phyloP scores from a whole-genome alignment of 35 echinoderm and acorn worm species.

The Diadema setosum region DNA sequence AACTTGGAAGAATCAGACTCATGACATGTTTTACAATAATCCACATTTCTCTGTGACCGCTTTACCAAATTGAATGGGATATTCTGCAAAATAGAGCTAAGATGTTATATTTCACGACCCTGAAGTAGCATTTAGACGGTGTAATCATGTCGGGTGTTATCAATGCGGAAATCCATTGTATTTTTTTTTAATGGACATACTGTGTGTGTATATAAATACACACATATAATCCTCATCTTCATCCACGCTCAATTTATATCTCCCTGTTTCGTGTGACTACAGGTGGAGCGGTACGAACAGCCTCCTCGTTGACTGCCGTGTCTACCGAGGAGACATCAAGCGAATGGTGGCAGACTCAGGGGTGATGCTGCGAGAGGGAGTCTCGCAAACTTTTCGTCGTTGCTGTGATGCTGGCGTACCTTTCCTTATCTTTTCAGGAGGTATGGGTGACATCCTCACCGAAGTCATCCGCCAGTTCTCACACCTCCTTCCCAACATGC shows the following conservation, averaged over 20 bases:
- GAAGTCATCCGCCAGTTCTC: constrained; percentile 61
- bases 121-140: too few species aligned
- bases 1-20: too few species aligned
- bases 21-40: too few species aligned
- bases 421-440: constrained; percentile 83
- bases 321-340: not conserved
- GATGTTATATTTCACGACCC: too few species aligned
- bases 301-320: constrained; percentile 10
- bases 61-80: too few species aligned
- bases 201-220: not conserved
- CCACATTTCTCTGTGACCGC: too few species aligned
- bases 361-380: constrained; percentile 53
- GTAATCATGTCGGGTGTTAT: too few species aligned
- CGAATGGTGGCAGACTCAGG: constrained; percentile 42
- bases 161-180: too few species aligned
- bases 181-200: not conserved
- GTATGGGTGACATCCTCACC: constrained; percentile 79
- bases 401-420: constrained; percentile 50
- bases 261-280: not conserved
- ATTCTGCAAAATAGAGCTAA: too few species aligned
- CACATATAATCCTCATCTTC: not conserved
- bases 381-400: constrained; percentile 45
- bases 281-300: constrained; percentile 55
- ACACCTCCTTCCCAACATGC: constrained; percentile 37
- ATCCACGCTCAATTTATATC: not conserved